These are phyloP conservation scores for Gymnogyps californianus DNA, from an alignment of 2,113 vertebrate species.

Conservation along the genomic window DNA sequence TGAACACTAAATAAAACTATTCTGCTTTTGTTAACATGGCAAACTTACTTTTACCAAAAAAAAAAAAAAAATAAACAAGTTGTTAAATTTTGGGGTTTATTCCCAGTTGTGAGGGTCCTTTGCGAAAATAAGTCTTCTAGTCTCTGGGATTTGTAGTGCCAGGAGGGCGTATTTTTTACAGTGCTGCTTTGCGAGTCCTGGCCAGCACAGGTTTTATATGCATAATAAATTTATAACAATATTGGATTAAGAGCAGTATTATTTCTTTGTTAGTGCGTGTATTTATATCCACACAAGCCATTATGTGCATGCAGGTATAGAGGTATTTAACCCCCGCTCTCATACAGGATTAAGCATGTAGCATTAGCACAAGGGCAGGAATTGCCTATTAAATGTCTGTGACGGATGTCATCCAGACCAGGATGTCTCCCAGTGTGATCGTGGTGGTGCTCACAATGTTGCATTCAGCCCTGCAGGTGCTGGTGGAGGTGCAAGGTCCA, in stretches of 20 bases:
- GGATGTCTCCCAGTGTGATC: neutral
- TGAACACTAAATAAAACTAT: constrained; percentile 76
- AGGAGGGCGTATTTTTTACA: neutral
- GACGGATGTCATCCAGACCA: neutral
- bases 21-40: constrained; percentile 66
- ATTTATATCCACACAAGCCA: neutral
- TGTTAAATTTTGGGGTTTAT: constrained; percentile 14
- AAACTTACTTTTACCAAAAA: constrained; percentile 47
- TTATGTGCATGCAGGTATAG: neutral
- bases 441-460: accelerated
- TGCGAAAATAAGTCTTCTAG: neutral
- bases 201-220: neutral
- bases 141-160: neutral
- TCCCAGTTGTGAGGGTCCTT: constrained; percentile 21
- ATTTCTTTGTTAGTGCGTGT: neutral
- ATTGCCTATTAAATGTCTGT: neutral
- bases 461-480: neutral
- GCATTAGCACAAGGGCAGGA: neutral
- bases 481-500: neutral
- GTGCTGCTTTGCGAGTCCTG: neutral
- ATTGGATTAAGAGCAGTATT: neutral
- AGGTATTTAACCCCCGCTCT: neutral
- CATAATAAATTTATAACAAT: neutral
- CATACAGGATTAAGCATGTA: accelerated
- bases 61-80: constrained; percentile 38